Evolutionary conservation across 2,797 vertebrate species (phyloP), one percentile per base, ranked within the genome.

Genomic region (Dermochelys coriacea): DNA sequence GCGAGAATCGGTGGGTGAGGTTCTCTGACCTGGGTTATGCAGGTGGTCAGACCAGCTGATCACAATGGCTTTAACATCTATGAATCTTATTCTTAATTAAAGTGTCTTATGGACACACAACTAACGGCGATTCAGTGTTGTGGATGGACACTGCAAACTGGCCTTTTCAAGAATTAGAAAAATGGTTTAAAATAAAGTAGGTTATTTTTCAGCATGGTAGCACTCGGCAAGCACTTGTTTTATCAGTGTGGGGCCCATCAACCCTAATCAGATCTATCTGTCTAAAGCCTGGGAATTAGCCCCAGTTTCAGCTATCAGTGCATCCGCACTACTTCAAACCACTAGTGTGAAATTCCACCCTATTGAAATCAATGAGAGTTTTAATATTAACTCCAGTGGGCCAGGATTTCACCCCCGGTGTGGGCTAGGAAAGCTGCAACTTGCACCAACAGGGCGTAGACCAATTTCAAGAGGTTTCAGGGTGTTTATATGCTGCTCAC

Each of bases 391-490:
- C 19, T 37, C 34, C n/a, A 5, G 25, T 47, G 41, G 27, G 23
- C 23, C 74, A 75, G 45, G n/a, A n/a, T 37, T 37, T 68, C 64
- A 68, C 9, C n/a, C 45, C 41, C 3, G 1, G 41, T 4, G 14
- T 16, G 25, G 45, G 14, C 45, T 75, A 77, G 45, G 74, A 27
- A 5, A 77, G 15, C 45, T 49, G 8, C 45, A 49, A 31, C 49
- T 47, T 29, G 25, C n/a, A 21, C 19, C 8, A 19, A 21, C 3
- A 21, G 10, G 37, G n/a, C 21, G 2, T 11, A 71, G n/a, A 49
- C 12, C 41, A 31, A 94, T 93, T 91, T 50, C 78, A 59, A 94
- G 93, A 93, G 92, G 51, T 87, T 91, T 93, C 34, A 81, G 89
- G 47, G 94, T 10, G 74, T 94, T 92, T 93, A 91, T 91, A 88